These are phyloP conservation scores for Venustoraphidia nigricollis DNA, from an alignment of 2,888 invertebrate species.

Conservation along the genomic window DNA sequence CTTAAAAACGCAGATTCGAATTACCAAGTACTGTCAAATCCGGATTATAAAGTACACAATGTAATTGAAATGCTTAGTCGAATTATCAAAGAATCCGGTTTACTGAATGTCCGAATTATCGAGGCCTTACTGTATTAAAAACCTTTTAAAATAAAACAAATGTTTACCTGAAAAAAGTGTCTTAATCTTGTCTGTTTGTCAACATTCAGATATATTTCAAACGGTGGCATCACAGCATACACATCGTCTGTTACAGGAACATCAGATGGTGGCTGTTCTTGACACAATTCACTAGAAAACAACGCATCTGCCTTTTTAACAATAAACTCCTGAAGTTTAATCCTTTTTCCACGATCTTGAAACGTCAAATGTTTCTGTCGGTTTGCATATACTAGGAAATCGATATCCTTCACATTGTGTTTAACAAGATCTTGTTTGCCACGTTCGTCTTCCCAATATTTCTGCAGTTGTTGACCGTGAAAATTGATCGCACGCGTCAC, in stretches of 20 bases:
- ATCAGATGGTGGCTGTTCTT: conserved; percentile 33
- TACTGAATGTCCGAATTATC: too few relatives aligned
- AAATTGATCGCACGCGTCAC: conserved; percentile 63
- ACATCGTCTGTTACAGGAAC: conserved; percentile 42
- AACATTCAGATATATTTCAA: conserved; percentile 69
- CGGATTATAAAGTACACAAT: too few relatives aligned
- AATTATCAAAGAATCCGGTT: too few relatives aligned
- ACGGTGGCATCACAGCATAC: conserved; percentile 72
- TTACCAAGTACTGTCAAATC: too few relatives aligned
- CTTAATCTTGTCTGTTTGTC: conserved; percentile 62
- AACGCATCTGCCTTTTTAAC: conserved; percentile 68
- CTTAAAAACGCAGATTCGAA: too few relatives aligned
- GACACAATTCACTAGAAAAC: conserved; percentile 40
- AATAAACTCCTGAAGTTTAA: conserved; percentile 76
- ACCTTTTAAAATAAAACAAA: conserved; percentile 7
- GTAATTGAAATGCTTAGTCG: too few relatives aligned
- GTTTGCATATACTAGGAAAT: conserved; percentile 61
- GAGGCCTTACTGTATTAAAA: too few relatives aligned
- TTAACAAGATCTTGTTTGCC: conserved; percentile 59
- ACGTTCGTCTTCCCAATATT: conserved; percentile 74
- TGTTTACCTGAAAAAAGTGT: conserved; percentile 66
- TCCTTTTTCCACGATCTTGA: conserved; percentile 66
- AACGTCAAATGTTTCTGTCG: conserved; percentile 69
- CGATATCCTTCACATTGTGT: conserved; percentile 41
- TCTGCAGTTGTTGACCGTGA: conserved; percentile 76